These are phyloP conservation scores for Dendropsophus ebraccatus DNA, from an alignment of 2,113 vertebrate species.

Conservation along the genomic window DNA sequence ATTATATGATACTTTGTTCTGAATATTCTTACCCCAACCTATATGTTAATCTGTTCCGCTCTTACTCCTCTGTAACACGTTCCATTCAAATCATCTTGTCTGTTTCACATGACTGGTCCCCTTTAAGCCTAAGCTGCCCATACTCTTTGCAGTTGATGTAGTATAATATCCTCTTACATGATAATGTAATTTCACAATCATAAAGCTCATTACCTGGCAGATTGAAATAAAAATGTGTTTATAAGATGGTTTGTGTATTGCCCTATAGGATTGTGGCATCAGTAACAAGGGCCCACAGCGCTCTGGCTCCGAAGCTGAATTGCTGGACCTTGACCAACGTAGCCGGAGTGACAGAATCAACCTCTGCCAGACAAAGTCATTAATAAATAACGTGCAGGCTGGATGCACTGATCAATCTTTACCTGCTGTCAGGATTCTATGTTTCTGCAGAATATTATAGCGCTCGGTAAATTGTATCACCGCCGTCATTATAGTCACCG, in stretches of 20 bases:
- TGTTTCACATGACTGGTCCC: too few species aligned
- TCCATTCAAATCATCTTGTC: too few species aligned
- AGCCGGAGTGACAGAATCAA: background rate
- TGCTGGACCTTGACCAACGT: background rate
- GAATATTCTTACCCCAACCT: too few species aligned
- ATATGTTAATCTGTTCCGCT: too few species aligned
- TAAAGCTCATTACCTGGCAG: background rate
- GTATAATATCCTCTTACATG: background rate
- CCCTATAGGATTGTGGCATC: background rate
- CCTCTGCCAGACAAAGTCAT: conserved; percentile 14
- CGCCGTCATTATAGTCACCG: background rate
- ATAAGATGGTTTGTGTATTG: background rate
- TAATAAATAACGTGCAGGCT: conserved; percentile 21
- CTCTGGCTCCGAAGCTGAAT: background rate
- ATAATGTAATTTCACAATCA: too few species aligned
- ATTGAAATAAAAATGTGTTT: background rate
- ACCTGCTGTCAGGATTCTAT: background rate
- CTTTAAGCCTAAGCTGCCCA: too few species aligned
- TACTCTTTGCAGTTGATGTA: background rate
- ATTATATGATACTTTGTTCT: too few species aligned
- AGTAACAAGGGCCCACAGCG: background rate
- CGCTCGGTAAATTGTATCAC: background rate
- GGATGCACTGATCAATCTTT: background rate
- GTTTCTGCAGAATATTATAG: conserved; percentile 23
- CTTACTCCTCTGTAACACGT: too few species aligned